These are phyloP conservation scores for Galleria mellonella DNA, from an alignment of 1,140 invertebrate genomes.

Conservation along the genomic window DNA sequence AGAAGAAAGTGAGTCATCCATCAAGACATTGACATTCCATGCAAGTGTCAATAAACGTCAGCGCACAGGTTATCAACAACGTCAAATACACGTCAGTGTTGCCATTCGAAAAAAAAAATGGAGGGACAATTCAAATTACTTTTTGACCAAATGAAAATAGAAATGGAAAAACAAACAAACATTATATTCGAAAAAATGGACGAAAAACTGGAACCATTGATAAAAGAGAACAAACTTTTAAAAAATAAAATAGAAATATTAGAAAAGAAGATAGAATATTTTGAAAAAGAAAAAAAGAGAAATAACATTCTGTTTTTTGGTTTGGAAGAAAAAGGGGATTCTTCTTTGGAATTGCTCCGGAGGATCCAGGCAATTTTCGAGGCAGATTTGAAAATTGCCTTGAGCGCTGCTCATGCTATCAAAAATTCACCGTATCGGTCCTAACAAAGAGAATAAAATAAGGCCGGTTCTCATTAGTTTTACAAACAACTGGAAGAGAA, in stretches of 20 bases:
- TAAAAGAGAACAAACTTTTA: constrained; percentile 19
- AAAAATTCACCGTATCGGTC: constrained; percentile 17
- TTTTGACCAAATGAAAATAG: constrained; percentile 21
- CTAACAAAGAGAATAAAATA: too few relatives aligned
- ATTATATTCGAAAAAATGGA: constrained; percentile 22
- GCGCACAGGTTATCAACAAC: not conserved
- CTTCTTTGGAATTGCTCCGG: constrained; percentile 4
- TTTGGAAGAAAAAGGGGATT: constrained; percentile 15
- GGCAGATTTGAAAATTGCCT: constrained; percentile 10
- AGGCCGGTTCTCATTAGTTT: constrained; percentile 14
- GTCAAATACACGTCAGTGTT: constrained; percentile 7
- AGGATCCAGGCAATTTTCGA: too few relatives aligned
- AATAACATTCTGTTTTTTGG: constrained; percentile 19
- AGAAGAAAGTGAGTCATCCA: not conserved
- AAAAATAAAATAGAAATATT: constrained; percentile 20
- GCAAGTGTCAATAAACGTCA: too few relatives aligned
- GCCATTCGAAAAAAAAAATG: constrained; percentile 14
- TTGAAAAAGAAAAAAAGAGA: constrained; percentile 13
- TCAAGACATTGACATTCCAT: not conserved
- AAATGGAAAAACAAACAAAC: constrained; percentile 22
- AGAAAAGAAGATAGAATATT: constrained; percentile 13
- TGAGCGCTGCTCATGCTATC: constrained; percentile 9
- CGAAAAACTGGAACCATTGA: constrained; percentile 14
- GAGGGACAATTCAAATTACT: constrained; percentile 21
- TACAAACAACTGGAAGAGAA: too few relatives aligned